phyloP scores from a whole-genome alignment of 2,888 invertebrate genomes.

The Capitulum mitella region DNA sequence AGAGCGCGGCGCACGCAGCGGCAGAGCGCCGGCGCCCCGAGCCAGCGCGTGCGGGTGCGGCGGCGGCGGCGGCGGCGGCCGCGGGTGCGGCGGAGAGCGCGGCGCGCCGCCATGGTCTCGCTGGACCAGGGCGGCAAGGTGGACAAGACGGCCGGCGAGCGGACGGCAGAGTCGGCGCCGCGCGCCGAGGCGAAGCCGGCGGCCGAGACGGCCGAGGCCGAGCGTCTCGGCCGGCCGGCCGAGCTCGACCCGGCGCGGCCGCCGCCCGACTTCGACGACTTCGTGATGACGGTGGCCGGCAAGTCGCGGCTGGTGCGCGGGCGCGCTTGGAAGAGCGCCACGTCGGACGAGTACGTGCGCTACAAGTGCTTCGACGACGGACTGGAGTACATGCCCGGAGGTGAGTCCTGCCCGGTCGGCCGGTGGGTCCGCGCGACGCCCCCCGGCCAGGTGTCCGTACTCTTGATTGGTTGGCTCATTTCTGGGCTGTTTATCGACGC shows the following conservation, averaged over 20 bases:
- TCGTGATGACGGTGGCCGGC: conserved; percentile 38
- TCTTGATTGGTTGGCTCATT: too few relatives aligned
- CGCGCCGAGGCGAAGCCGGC: background rate
- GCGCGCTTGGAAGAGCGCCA: conserved; percentile 38
- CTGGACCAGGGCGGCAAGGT: conserved; percentile 10
- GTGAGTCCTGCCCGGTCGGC: too few relatives aligned
- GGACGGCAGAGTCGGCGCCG: background rate
- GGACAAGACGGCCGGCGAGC: background rate
- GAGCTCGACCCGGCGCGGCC: background rate
- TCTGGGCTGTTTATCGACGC: too few relatives aligned
- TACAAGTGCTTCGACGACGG: conserved; percentile 40
- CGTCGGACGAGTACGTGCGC: conserved; percentile 38
- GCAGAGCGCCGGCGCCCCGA: background rate
- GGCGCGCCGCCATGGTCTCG: background rate
- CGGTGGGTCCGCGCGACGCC: too few relatives aligned
- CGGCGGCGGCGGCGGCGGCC: background rate
- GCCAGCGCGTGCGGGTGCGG: background rate
- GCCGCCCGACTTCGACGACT: conserved; percentile 36
- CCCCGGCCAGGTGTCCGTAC: too few relatives aligned
- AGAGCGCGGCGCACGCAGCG: background rate
- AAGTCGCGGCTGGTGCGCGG: conserved; percentile 39
- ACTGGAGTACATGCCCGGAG: conserved; percentile 42
- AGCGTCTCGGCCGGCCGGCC: background rate
- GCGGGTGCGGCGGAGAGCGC: background rate
- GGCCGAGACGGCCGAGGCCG: background rate